Percentiles rank a stretch among this genome's conserved stretches.
Conservation (phyloP, 2,888 invertebrate species). For the Brenthis daphne region DNA sequence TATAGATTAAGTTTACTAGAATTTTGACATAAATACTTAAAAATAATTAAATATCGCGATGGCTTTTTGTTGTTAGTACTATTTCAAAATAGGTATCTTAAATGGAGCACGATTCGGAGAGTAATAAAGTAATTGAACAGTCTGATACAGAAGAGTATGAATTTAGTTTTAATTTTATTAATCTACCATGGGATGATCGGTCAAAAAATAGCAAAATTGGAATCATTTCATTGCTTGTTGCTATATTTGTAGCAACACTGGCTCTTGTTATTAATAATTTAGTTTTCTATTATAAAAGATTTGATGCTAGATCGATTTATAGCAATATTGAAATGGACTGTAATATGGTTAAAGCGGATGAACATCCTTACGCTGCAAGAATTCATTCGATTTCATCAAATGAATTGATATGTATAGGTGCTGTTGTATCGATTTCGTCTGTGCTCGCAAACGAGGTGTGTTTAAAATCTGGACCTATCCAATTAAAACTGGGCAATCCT, state of each 20-base stretch:
- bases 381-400: constrained; percentile 60
- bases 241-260: constrained; percentile 58
- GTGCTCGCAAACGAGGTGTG: constrained; percentile 64
- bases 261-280: constrained; percentile 59
- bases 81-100: not conserved
- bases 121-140: constrained; percentile 52
- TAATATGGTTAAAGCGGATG: constrained; percentile 57
- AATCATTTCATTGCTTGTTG: constrained; percentile 54
- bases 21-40: too few species aligned
- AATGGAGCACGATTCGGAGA: constrained; percentile 50
- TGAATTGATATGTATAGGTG: constrained; percentile 67
- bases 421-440: constrained; percentile 57
- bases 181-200: constrained; percentile 69
- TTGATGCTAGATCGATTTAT: constrained; percentile 33
- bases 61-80: too few species aligned
- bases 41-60: too few species aligned
- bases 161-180: constrained; percentile 63
- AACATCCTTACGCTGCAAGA: constrained; percentile 60
- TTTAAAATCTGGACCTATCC: constrained; percentile 59
- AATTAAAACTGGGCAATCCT: constrained; percentile 57
- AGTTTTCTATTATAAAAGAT: constrained; percentile 56
- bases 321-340: constrained; percentile 53
- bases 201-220: constrained; percentile 60
- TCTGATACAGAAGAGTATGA: constrained; percentile 49
- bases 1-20: too few species aligned